These are phyloP conservation scores for Takifugu bimaculatus DNA, from an alignment of 2,113 vertebrate species.

Conservation along the genomic window DNA sequence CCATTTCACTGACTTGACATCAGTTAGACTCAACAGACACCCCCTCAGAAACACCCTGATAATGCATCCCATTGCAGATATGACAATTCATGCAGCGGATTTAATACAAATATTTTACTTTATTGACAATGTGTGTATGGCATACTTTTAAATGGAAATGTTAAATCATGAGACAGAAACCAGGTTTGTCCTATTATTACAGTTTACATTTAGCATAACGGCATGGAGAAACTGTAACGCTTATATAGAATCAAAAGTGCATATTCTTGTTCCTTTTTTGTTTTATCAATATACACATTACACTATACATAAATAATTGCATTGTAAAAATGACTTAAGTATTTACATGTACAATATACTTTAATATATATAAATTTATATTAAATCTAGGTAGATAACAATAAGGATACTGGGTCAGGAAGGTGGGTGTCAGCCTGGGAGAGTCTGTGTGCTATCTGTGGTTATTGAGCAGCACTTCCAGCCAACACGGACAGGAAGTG, in stretches of 20 bases:
- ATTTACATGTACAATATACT: constrained; percentile 99
- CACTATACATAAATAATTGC: constrained; percentile 99
- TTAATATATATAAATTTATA: constrained; percentile 98
- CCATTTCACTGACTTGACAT: too few relatives aligned
- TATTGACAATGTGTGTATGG: constrained; percentile 90
- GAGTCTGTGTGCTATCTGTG: constrained; percentile 75
- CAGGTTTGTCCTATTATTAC: constrained; percentile 77
- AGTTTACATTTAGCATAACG: constrained; percentile 77
- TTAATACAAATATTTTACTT: constrained; percentile 96
- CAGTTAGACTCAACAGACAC: too few relatives aligned
- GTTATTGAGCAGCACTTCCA: constrained; percentile 92
- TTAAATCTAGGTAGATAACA: constrained; percentile 99
- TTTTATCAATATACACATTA: constrained; percentile 93
- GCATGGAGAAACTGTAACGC: constrained; percentile 82
- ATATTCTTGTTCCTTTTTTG: constrained; percentile 80
- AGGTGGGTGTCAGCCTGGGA: constrained; percentile 24
- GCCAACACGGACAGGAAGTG: constrained; percentile 97
- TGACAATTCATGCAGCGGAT: constrained; percentile 9
- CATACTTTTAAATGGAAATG: constrained; percentile 77
- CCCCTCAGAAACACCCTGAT: too few relatives aligned
- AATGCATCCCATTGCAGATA: too few relatives aligned
- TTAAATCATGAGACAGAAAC: constrained; percentile 81
- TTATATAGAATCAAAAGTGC: constrained; percentile 92
- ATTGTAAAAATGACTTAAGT: constrained; percentile 99
- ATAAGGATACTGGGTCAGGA: constrained; percentile 75